These are phyloP conservation scores for Parnassius apollo DNA, from an alignment of 2,888 invertebrate species.

Conservation along the genomic window DNA sequence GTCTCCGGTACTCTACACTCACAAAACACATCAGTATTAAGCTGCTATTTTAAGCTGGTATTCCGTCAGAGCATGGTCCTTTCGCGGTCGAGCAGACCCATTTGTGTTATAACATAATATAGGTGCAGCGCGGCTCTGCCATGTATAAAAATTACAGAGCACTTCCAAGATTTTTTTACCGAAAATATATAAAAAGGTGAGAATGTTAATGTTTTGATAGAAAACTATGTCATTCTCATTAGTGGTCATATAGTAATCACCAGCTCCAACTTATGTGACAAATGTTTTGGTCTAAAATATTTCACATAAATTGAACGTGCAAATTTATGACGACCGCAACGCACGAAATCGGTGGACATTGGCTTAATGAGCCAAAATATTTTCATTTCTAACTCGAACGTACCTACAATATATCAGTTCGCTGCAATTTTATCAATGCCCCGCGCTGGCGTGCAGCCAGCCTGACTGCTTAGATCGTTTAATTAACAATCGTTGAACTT, in stretches of 20 bases:
- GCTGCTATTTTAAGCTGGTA: too few species aligned
- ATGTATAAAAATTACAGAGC: too few species aligned
- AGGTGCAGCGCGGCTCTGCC: too few species aligned
- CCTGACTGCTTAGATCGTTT: slow-evolving; percentile 73
- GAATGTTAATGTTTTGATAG: slow-evolving; percentile 43
- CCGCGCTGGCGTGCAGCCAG: slow-evolving; percentile 66
- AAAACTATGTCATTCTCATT: slow-evolving; percentile 39
- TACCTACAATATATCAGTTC: slow-evolving; percentile 45
- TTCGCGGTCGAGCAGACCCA: too few species aligned
- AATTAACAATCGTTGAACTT: slow-evolving; percentile 79
- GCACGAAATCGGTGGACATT: slow-evolving; percentile 34
- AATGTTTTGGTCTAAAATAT: slow-evolving; percentile 6
- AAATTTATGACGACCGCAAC: background rate
- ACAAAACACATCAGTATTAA: too few species aligned
- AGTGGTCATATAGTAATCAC: slow-evolving; percentile 34
- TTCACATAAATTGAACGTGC: slow-evolving; percentile 39
- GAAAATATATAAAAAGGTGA: slow-evolving; percentile 51
- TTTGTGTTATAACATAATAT: too few species aligned
- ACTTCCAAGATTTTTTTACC: slow-evolving; percentile 21
- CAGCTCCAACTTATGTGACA: slow-evolving; percentile 18
- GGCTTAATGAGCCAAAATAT: slow-evolving; percentile 53
- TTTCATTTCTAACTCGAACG: slow-evolving; percentile 47
- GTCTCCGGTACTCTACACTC: too few species aligned
- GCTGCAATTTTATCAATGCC: slow-evolving; percentile 73
- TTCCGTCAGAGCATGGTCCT: too few species aligned